Conservation (phyloP, 1,140 invertebrate genomes). For the Drosophila sucinea region DNA sequence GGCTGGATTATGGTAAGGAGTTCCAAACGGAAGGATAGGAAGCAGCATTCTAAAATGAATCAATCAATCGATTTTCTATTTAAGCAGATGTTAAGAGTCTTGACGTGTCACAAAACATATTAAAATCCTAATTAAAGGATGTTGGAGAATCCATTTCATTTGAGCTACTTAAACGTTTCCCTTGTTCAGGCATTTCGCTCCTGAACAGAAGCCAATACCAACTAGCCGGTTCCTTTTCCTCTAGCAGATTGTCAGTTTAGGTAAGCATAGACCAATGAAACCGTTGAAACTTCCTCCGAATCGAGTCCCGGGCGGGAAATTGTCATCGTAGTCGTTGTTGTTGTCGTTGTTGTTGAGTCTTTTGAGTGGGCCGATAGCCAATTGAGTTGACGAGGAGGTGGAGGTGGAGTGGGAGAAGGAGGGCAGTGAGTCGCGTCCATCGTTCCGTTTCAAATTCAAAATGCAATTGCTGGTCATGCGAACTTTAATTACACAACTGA, state of each 20-base stretch:
- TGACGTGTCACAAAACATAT: too few species aligned
- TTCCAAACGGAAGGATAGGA: too few species aligned
- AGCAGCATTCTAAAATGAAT: too few species aligned
- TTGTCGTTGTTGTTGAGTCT: constrained; percentile 11
- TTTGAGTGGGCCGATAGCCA: constrained; percentile 32
- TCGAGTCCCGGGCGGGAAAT: constrained; percentile 19
- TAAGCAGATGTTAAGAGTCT: too few species aligned
- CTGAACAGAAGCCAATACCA: background rate
- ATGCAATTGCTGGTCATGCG: constrained; percentile 72
- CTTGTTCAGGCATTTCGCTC: background rate
- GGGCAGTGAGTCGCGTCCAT: constrained; percentile 31
- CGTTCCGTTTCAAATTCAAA: constrained; percentile 71
- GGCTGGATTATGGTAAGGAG: background rate
- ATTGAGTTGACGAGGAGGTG: constrained; percentile 12
- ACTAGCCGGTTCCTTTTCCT: background rate
- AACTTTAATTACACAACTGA: constrained; percentile 74
- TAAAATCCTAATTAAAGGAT: too few species aligned
- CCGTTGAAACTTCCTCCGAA: constrained; percentile 11
- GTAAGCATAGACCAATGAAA: background rate
- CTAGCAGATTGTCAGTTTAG: constrained; percentile 12
- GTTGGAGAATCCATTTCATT: too few species aligned
- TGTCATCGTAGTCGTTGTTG: constrained; percentile 23
- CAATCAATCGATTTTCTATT: too few species aligned
- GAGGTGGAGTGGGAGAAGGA: background rate
- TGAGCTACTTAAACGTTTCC: background rate